Base-by-base conservation (phyloP, 2,113 vertebrate species). In the Trematocara marginatum region DNA sequence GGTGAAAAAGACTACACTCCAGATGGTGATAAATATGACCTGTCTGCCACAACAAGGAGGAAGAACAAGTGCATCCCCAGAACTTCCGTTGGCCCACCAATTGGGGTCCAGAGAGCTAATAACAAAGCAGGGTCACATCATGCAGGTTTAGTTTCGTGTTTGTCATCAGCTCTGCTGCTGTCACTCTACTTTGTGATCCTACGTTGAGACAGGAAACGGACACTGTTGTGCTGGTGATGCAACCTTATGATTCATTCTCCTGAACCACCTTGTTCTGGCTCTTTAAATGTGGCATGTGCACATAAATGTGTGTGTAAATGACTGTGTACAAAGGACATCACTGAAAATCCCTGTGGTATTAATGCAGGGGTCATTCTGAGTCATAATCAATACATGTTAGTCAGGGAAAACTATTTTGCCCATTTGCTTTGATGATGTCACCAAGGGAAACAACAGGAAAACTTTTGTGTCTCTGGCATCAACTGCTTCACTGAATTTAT, bases 51-150 rank as follows among this genome's bases (percentile, higher is more conserved):
- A 31, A 94, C 95, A 15, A 96, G 96, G 80, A 97, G 97, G 92
- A 98, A 97, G 96, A 97, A 97, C 94, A 99, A 99, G 94, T 99
- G 98, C 86, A 96, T 96, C 91, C 96, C 97, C 79, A 97, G 97
- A 96, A 97, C 84, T 96, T 97, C 95, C 82, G 89, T 97, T 16
- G 97, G 96, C 74, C 94, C 97, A 31, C 98, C 98, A 26, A 98
- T 97, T 1, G 98, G 98, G 88, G 98, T 99, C 66, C 97, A 98
- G 95, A 97, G 97, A 94, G 97, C 97, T 1, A 96, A 96, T 38
- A 95, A 92, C 7, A 83, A 94, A 64, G 94, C 91, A 23, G 88
- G 86, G 6, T 93, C 94, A 87, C 94, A 2, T 94, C 89, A 66
- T 76, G 86, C 86, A 66, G 64, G 76, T 59, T 79, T 53, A 31